Percentiles rank a stretch among this genome's conserved stretches.
phyloP scores from a whole-genome alignment of 37 sponge, comb jelly and placozoan species.

The Beroe forskalii region DNA sequence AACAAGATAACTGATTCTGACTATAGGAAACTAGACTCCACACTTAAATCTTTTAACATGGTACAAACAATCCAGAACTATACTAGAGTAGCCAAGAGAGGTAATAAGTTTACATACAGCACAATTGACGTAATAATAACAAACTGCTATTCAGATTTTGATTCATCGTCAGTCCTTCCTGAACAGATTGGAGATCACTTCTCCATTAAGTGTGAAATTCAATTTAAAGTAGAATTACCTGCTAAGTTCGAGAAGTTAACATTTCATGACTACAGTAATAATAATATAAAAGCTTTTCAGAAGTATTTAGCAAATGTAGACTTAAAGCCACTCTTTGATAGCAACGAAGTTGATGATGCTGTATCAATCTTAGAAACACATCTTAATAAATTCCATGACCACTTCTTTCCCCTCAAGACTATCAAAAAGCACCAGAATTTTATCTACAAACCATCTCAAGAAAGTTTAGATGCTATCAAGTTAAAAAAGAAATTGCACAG shows the following conservation, averaged over 20 bases:
- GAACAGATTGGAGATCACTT: background rate
- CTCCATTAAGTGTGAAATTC: background rate
- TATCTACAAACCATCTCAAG: background rate
- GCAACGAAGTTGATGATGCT: background rate
- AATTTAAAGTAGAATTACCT: background rate
- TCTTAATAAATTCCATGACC: background rate
- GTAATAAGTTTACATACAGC: background rate
- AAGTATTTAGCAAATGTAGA: background rate
- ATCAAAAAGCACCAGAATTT: background rate
- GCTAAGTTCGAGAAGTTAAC: background rate
- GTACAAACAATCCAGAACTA: background rate
- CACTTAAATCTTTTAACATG: background rate
- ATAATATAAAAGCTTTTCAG: background rate
- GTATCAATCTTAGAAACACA: background rate
- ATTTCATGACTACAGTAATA: background rate
- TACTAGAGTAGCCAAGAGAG: background rate
- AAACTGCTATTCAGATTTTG: background rate
- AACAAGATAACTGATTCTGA: background rate
- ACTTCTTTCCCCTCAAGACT: background rate
- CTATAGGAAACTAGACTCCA: background rate
- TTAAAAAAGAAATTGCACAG: background rate
- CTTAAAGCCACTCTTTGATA: background rate
- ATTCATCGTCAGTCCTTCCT: background rate
- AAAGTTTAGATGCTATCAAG: background rate
- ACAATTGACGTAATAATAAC: conserved; percentile 5